phyloP scores from a whole-genome alignment of 2,888 invertebrate species.

The Limenitis arthemis region DNA sequence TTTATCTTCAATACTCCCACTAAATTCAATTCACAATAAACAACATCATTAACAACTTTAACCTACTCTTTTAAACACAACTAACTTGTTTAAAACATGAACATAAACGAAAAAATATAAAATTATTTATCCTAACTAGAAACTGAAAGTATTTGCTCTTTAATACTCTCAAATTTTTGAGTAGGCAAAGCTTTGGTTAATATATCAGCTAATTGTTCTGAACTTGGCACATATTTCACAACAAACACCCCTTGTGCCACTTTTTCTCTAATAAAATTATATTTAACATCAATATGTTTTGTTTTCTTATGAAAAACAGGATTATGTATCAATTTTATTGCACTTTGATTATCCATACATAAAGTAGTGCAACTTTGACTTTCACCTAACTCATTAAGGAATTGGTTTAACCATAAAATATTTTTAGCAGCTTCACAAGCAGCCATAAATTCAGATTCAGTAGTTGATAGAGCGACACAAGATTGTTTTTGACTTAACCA shows the following conservation, averaged over 20 bases:
- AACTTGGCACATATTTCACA: not conserved
- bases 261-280: slow-evolving; percentile 23
- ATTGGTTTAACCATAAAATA: slow-evolving; percentile 20
- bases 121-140: no score
- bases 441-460: slow-evolving; percentile 24
- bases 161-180: no score
- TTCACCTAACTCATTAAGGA: slow-evolving; percentile 17
- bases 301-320: slow-evolving; percentile 27
- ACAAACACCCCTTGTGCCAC: not conserved
- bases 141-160: no score
- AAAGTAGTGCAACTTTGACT: not conserved
- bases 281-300: slow-evolving; percentile 28
- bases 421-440: slow-evolving; percentile 24
- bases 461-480: slow-evolving; percentile 24
- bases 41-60: no score
- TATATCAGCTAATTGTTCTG: not conserved
- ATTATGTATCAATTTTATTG: slow-evolving; percentile 27
- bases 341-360: slow-evolving; percentile 26
- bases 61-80: no score
- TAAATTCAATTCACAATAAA: no score
- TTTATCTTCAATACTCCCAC: no score
- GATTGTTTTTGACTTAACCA: slow-evolving; percentile 27
- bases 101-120: no score
- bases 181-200: not conserved
- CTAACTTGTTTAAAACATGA: no score